A percentile compares a stretch with the other conserved stretches of the same genome.
Conservation (phyloP, 2,797 vertebrate species). For the Parauchenoglanis ngamensis region DNA sequence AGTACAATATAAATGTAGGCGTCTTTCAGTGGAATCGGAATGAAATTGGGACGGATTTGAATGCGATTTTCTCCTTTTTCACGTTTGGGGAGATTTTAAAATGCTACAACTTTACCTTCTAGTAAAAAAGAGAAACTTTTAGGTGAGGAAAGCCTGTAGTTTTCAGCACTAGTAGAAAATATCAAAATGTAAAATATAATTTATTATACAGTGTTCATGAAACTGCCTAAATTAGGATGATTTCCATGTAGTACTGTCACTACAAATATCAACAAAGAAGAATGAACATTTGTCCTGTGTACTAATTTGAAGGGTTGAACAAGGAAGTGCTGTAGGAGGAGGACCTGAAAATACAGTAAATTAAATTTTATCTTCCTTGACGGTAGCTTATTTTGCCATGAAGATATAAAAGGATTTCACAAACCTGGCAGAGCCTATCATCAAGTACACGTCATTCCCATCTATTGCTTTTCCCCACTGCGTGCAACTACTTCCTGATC, state of each 20-base stretch:
- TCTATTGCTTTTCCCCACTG: neutral
- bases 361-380: neutral
- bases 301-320: neutral
- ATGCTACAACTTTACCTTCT: neutral
- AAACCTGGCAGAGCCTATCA: neutral
- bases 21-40: neutral
- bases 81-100: neutral
- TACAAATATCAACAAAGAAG: neutral
- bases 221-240: neutral
- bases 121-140: neutral
- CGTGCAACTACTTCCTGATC: neutral
- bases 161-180: neutral
- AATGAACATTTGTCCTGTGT: neutral
- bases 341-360: neutral
- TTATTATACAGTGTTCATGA: too few species aligned
- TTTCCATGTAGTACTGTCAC: too few species aligned
- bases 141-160: neutral
- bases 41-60: neutral
- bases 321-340: neutral
- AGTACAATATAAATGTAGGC: neutral
- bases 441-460: neutral
- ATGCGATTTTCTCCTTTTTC: neutral
- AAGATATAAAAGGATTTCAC: neutral
- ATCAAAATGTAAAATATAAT: neutral
- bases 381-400: neutral